Conservation (phyloP, 2,888 invertebrate genomes). For the Rhagium mordax region DNA sequence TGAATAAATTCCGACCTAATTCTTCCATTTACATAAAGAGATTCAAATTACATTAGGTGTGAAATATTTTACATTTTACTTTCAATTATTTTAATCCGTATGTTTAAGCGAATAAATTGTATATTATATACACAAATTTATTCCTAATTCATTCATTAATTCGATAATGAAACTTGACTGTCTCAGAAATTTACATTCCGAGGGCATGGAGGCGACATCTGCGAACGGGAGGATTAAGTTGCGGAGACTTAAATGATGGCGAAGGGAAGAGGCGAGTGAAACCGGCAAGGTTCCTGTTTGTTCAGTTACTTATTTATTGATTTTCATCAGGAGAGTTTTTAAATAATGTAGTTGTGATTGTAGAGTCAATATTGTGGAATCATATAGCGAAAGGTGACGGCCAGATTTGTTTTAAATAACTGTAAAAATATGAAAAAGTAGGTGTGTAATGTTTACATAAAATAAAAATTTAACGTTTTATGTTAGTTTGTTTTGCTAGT, state of each 20-base stretch:
- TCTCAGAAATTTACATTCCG: conserved; percentile 13
- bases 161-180: conserved; percentile 26
- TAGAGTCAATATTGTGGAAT: no score
- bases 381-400: no score
- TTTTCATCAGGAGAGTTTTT: no score
- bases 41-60: conserved; percentile 46
- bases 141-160: conserved; percentile 49
- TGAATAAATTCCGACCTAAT: conserved; percentile 50
- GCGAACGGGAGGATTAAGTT: conserved; percentile 37
- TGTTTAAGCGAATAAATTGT: conserved; percentile 44
- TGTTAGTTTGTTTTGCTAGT: no score
- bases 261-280: not conserved
- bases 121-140: conserved; percentile 50
- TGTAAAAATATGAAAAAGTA: no score
- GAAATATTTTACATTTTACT: conserved; percentile 48
- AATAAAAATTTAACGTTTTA: no score
- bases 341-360: no score
- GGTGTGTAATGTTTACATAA: no score
- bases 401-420: no score
- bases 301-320: not conserved
- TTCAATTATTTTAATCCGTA: conserved; percentile 52
- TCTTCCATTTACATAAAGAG: conserved; percentile 47
- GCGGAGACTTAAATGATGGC: not conserved
- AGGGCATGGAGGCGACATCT: conserved; percentile 43
- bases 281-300: not conserved